Conservation (phyloP, 2,113 vertebrate species). For the Sterrhoptilus dennistouni region DNA sequence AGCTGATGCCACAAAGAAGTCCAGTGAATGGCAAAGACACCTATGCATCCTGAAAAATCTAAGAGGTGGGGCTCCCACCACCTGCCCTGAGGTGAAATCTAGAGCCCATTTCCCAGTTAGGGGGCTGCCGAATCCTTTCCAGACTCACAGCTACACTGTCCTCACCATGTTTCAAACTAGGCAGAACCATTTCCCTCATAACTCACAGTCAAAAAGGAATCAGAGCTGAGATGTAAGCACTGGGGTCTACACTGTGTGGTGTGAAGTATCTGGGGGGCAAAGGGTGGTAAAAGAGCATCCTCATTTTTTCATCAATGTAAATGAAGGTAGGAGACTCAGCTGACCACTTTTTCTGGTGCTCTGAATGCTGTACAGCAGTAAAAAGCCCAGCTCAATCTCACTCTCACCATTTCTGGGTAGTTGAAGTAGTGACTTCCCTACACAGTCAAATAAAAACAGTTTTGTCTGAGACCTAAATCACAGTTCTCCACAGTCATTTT, state of each 20-base stretch:
- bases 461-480: background rate
- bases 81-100: background rate
- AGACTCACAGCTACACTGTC: background rate
- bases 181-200: background rate
- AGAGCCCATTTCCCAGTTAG: background rate
- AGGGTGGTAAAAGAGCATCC: background rate
- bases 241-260: background rate
- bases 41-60: background rate
- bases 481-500: background rate
- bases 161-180: background rate
- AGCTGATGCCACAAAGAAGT: background rate
- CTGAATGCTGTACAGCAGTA: background rate
- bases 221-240: background rate
- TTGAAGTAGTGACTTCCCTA: background rate
- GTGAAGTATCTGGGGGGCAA: background rate
- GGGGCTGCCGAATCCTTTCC: background rate
- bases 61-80: background rate
- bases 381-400: background rate
- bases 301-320: background rate
- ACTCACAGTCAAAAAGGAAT: background rate
- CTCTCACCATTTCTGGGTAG: background rate
- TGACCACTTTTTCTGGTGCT: background rate
- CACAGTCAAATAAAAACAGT: background rate
- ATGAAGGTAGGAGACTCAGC: background rate
- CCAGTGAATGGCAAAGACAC: background rate